Percentiles rank a stretch among this genome's conserved stretches.
Evolutionary conservation across 2,888 invertebrate species (phyloP).

Genomic region (Melanotus villosus): DNA sequence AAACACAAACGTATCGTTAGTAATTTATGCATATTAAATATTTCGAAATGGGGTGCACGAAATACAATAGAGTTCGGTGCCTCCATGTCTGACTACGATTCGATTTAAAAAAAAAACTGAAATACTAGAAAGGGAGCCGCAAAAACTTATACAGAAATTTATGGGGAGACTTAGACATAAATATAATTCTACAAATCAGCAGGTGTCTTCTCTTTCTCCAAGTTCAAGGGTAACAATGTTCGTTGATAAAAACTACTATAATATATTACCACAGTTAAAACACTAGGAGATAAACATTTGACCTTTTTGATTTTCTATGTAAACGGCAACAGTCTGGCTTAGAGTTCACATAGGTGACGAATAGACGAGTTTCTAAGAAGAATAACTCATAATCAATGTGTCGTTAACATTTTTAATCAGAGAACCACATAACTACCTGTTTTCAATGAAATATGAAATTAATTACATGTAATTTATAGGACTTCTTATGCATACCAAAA

Average conservation of each 20-base stretch:
- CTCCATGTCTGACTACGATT: not conserved
- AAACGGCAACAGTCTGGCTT: conserved; percentile 1
- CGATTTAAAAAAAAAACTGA: not conserved
- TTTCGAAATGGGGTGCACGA: conserved; percentile 3
- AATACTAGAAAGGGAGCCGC: conserved; percentile 22
- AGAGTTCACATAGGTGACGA: not conserved
- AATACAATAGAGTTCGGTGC: conserved; percentile 3
- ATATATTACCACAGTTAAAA: conserved; percentile 29
- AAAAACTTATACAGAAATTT: conserved; percentile 37
- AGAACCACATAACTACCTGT: not conserved
- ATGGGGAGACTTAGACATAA: conserved; percentile 29
- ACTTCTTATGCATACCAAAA: not conserved
- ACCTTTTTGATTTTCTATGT: conserved; percentile 3
- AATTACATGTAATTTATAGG: not conserved
- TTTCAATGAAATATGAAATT: conserved; percentile 1
- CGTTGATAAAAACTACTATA: conserved; percentile 36
- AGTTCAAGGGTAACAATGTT: conserved; percentile 42
- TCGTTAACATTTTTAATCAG: conserved; percentile 1
- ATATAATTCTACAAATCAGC: conserved; percentile 41
- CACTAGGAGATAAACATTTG: conserved; percentile 14
- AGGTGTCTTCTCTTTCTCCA: conserved; percentile 39
- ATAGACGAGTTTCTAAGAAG: not conserved
- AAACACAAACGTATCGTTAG: not conserved
- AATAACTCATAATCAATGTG: not conserved
- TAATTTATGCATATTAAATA: conserved; percentile 3